Percentiles rank a stretch among this genome's conserved stretches.
Conservation (phyloP, 2,797 vertebrate genomes). For the Kryptolebias ocellatus region DNA sequence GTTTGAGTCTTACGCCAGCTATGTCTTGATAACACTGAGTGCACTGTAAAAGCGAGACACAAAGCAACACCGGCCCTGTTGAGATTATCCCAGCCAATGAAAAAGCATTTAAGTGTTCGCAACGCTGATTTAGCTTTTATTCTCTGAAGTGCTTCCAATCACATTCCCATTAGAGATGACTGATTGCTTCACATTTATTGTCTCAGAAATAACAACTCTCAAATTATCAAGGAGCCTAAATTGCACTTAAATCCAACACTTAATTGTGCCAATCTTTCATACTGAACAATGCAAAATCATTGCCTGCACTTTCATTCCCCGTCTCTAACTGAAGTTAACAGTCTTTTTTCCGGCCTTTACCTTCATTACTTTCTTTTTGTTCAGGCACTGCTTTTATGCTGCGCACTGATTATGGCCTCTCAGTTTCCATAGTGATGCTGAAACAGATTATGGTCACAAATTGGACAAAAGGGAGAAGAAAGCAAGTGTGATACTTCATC, state of each 20-base stretch:
- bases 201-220: constrained; percentile 57
- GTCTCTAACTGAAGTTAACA: constrained; percentile 43
- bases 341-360: constrained; percentile 41
- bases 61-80: constrained; percentile 30
- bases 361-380: constrained; percentile 64
- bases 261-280: constrained; percentile 47
- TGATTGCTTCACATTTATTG: constrained; percentile 68
- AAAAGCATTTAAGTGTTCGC: constrained; percentile 35
- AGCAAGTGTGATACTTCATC: constrained; percentile 28
- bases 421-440: constrained; percentile 73
- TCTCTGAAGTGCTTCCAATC: constrained; percentile 53
- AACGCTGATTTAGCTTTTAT: constrained; percentile 45
- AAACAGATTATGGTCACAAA: constrained; percentile 60
- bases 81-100: constrained; percentile 35
- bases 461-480: constrained; percentile 47
- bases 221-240: constrained; percentile 57
- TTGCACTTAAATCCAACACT: constrained; percentile 55
- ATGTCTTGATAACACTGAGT: constrained; percentile 18
- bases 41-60: constrained; percentile 23
- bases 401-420: constrained; percentile 62
- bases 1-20: constrained; percentile 16
- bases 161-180: constrained; percentile 49
- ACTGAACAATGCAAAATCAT: constrained; percentile 60
- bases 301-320: constrained; percentile 14
- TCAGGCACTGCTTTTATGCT: constrained; percentile 50